Evolutionary conservation across 2,797 vertebrate species (phyloP), one percentile per base, ranked within the genome.

Genomic region (Acipenser oxyrinchus): DNA sequence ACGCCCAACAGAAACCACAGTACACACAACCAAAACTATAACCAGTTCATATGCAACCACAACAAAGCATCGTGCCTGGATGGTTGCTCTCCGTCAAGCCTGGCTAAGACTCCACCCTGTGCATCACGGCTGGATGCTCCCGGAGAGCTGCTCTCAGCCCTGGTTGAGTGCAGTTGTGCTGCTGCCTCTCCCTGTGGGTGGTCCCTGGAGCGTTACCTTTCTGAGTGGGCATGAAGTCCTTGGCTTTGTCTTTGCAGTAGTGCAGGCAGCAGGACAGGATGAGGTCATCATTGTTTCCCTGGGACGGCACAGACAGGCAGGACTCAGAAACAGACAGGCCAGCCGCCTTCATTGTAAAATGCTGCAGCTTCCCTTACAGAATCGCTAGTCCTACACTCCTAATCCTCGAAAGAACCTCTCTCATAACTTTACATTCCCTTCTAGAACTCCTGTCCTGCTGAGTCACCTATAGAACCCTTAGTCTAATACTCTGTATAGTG

Each of bases 251-350:
- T 78, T 96, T 95, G 89, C 97, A 99, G 80, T 97, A 99, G 82
- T 98, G 93, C 68, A 99, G 94, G 79, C 97, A 99, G 80, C 95
- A 97, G 63, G 95, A 98, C 67, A 99, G 87, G 79, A 99, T 98
- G 73, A 99, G 81, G 76, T 99, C 97, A 6, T 99, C 97, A 0
- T 99, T 99, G 84, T 93, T 99, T n/a, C 97, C 97, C 97, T 99
- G 81, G 48, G 74, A 72, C 73, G 64, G 73, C 15, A 80, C 71
- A 0, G 67, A 10, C 67, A 72, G n/a, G 12, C 48, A 51, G 8
- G 12, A 51, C 55, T 9, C 8, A 12, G 11, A 65, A 51, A 49
- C 58, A 7, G 13, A 51, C 13, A 51, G 51, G 63, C 0, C 12
- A 18, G 57, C 1, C 37, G 3, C 37, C 37, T 37, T 37, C 37